Base-by-base conservation (phyloP, 2,797 vertebrate genomes). In the Semaprochilodus insignis region DNA sequence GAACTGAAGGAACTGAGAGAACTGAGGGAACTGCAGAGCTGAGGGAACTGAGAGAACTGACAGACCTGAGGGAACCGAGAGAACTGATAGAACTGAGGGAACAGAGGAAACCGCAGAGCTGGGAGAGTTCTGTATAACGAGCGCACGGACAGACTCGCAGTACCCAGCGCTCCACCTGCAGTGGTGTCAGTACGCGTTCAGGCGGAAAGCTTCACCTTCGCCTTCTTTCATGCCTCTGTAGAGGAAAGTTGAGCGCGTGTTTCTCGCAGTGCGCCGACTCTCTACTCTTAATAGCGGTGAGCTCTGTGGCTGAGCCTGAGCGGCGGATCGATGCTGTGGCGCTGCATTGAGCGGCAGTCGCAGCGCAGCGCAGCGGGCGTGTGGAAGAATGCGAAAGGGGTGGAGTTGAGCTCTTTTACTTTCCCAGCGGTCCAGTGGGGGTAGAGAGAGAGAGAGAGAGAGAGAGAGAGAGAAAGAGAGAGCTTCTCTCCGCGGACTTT, bases 301-400 rank as follows among this genome's bases (percentile, higher is more conserved):
- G 80, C 87, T 83, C 81, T 83, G 84, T 85, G 81, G 88, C 87
- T 88, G 86, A 90, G 84, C 83, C 74, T 21, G 63, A 84, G 77
- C 81, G 77, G 74, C 10, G 80, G 77, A 92, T 94, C 90, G 81
- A 91, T 90, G 86, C 69, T 86, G 79, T 62, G 85, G 85, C 91
- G 88, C 86, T 86, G 89, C 87, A 87, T 70, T 71, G 89, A 87
- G 62, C 83, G 83, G 72, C 83, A 86, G 87, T 86, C 83, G 74
- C 78, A 87, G 85, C 74, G 74, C 78, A 87, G 85, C 74, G 76
- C 77, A 86, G 81, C 74, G 65, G 65, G 84, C 88, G 52, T 91
- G 92, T 91, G 86, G 78, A 91, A 92, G 89, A 93, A 93, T 92
- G 91, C 90, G 90, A 83, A 81, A 92, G 90, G 93, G 93, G 94